Evolutionary conservation across 2,888 invertebrate genomes (phyloP).

Genomic region (Apodemia hepburni): DNA sequence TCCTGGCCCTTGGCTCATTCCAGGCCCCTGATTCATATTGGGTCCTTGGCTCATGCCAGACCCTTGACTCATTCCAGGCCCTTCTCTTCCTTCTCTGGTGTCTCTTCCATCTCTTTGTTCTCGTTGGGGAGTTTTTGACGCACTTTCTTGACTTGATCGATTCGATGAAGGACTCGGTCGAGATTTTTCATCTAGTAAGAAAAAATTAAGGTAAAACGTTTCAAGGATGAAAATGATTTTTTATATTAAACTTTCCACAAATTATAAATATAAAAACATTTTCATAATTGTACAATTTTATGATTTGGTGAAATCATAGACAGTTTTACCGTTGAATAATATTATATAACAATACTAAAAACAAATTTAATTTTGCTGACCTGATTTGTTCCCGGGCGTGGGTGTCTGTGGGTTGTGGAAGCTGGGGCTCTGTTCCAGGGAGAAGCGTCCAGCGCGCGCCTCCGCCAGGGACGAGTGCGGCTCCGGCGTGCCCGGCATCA

Average conservation of each 20-base stretch:
- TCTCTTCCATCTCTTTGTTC: constrained; percentile 36
- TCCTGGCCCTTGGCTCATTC: constrained; percentile 15
- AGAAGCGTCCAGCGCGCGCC: constrained; percentile 67
- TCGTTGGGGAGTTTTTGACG: constrained; percentile 69
- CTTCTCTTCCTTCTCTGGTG: constrained; percentile 30
- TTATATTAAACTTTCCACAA: too few relatives aligned
- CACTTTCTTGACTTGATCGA: constrained; percentile 66
- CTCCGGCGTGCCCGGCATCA: constrained; percentile 77
- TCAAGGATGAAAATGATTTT: too few relatives aligned
- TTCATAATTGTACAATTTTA: too few relatives aligned
- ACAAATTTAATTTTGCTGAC: too few relatives aligned
- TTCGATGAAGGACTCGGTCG: constrained; percentile 74
- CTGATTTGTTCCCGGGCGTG: constrained; percentile 46
- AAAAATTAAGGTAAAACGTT: not conserved
- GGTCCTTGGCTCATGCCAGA: constrained; percentile 15
- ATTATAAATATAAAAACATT: too few relatives aligned
- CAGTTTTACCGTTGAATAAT: too few relatives aligned
- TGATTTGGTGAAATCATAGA: too few relatives aligned
- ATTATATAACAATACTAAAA: too few relatives aligned
- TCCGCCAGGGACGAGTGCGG: constrained; percentile 65
- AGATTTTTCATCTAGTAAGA: constrained; percentile 64
- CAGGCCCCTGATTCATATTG: constrained; percentile 16
- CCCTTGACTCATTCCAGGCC: constrained; percentile 21
- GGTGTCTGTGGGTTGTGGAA: constrained; percentile 77
- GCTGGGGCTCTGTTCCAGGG: constrained; percentile 72